Evolutionary conservation across 2,888 invertebrate genomes (phyloP), one percentile per base, ranked within the genome.

Genomic region (Drosophila neotestacea): DNA sequence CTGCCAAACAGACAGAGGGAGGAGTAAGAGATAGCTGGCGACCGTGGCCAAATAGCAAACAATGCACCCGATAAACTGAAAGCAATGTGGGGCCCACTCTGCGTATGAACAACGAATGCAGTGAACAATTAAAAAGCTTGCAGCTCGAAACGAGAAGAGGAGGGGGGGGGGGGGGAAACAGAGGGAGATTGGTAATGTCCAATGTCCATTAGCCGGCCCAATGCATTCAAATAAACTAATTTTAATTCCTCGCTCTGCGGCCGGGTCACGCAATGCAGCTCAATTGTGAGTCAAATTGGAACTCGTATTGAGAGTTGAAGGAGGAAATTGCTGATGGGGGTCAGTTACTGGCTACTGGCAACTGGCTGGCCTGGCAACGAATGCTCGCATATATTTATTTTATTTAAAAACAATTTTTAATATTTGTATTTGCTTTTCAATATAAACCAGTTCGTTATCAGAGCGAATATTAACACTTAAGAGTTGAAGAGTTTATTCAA

Each of bases 211-310:
- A 36, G 44, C 46, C 58, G 61, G 71, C 51, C 66, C 64, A 70
- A 60, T 73, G 73, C 71, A 71, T 73, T 81, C 73, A 85, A 83
- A 85, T 83, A 86, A 87, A 87, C 88, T 85, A 85, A 87, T 83
- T 85, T 85, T 87, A 87, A 86, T 87, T 76, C 85, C 85, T 73
- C 70, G 54, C 76, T 73, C 77, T 73, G 74, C 71, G 73, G 67
- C 66, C 61, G 56, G 52, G 66, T 76, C 85, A 86, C 85, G 85
- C 77, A 86, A 74, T 81, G 77, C 63, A 77, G 85, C 85, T 86
- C 85, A 85, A 85, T 85, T 79, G 81, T 76, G 71, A 79, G 74
- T 70, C 79, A 73, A 77, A 72, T 69, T 61, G 71, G 48, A 22
- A 16, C 34, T 32, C 30, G 48, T 44, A 38, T 47, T 30, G 65